A percentile compares a stretch with the other conserved stretches of the same genome.
Evolutionary conservation across 2,888 invertebrate genomes (phyloP).

Genomic region (Periphyllus acericola): DNA sequence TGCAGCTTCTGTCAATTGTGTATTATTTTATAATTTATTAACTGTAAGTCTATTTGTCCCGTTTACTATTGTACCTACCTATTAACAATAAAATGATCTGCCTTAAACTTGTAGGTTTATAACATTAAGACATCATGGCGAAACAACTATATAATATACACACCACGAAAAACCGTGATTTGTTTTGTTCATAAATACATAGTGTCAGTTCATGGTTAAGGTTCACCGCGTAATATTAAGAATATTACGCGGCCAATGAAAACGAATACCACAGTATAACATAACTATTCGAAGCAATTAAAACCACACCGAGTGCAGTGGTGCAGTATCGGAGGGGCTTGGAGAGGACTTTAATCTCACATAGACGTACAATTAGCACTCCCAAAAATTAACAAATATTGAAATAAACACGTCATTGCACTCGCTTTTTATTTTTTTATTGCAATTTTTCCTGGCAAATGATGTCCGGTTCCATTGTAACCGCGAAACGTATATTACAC

Average conservation of each 20-base stretch:
- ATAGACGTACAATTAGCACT: background rate
- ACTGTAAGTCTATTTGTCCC: no score
- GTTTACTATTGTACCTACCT: no score
- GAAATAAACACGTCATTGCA: background rate
- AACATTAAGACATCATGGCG: background rate
- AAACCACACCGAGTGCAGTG: background rate
- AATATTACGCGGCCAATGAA: background rate
- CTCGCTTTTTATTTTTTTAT: background rate
- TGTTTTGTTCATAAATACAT: background rate
- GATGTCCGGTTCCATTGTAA: no score
- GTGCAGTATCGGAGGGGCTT: no score
- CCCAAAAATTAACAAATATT: background rate
- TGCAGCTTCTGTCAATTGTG: no score
- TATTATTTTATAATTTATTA: no score
- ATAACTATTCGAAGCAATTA: background rate
- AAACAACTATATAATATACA: background rate
- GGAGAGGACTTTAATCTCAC: background rate
- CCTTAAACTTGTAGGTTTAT: no score
- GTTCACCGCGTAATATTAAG: background rate
- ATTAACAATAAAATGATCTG: no score
- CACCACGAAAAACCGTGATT: background rate
- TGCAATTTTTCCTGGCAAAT: no score
- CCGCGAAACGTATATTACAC: no score
- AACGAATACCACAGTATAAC: background rate
- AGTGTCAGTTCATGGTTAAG: background rate